Evolutionary conservation across 2,113 vertebrate species (phyloP).

Genomic region (Meleagris gallopavo): DNA sequence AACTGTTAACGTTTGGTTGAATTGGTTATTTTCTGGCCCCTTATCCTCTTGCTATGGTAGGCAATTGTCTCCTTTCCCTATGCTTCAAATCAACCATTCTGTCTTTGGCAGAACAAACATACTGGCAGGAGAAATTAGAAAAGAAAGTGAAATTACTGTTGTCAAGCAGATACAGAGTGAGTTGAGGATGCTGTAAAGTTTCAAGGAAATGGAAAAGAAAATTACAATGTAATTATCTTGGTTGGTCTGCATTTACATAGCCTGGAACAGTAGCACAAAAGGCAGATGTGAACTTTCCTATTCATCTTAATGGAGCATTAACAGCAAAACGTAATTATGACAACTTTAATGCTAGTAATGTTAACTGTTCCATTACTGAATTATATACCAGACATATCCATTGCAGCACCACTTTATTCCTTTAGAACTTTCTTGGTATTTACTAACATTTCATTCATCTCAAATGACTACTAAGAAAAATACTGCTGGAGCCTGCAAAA

Average conservation of each 20-base stretch:
- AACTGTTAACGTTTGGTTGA: not conserved
- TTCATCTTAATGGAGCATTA: not conserved
- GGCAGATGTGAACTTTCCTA: not conserved
- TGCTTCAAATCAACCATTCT: not conserved
- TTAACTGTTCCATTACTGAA: slow-evolving; percentile 31
- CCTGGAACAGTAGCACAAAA: not conserved
- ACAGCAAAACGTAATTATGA: slow-evolving; percentile 36
- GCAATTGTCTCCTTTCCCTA: not conserved
- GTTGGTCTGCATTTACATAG: slow-evolving; percentile 17
- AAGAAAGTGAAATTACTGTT: slow-evolving; percentile 24
- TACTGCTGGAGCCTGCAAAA: not conserved
- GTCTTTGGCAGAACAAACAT: not conserved
- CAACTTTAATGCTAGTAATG: not conserved
- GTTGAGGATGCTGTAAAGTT: not conserved
- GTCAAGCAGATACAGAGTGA: not conserved
- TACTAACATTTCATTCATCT: not conserved
- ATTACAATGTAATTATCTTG: slow-evolving; percentile 53
- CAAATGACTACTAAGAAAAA: not conserved
- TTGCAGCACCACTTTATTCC: not conserved
- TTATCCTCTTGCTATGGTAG: not conserved
- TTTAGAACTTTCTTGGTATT: not conserved
- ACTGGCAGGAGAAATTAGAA: slow-evolving; percentile 5
- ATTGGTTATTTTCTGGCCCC: not conserved
- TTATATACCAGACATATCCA: not conserved
- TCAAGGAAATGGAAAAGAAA: slow-evolving; percentile 38